These are phyloP conservation scores for Heliconius erato DNA, from an alignment of 2,888 invertebrate genomes.

Conservation along the genomic window DNA sequence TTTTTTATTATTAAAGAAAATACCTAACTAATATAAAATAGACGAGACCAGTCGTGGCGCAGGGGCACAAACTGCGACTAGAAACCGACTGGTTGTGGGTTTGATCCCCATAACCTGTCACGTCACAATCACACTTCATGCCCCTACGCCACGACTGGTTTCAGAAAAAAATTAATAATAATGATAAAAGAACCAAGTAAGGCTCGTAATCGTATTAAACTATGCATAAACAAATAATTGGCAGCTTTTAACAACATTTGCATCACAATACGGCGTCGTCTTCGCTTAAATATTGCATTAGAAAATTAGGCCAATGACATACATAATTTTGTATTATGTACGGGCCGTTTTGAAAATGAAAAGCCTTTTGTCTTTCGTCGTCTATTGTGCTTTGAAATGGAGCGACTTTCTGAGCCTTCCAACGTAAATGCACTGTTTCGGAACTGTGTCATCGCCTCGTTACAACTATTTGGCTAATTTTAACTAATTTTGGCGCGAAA, in stretches of 20 bases:
- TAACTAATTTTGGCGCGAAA: not conserved
- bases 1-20: too few species aligned
- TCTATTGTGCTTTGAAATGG: constrained; percentile 51
- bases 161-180: too few species aligned
- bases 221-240: not conserved
- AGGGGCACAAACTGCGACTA: too few species aligned
- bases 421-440: constrained; percentile 21
- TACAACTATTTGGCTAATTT: constrained; percentile 14
- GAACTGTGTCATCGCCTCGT: constrained; percentile 19
- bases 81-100: too few species aligned
- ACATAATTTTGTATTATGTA: constrained; percentile 51
- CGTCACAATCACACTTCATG: too few species aligned
- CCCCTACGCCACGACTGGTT: too few species aligned
- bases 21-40: too few species aligned
- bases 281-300: constrained; percentile 48
- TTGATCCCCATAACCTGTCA: too few species aligned
- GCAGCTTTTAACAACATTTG: constrained; percentile 38
- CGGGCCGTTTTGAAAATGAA: constrained; percentile 46
- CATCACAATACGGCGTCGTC: constrained; percentile 50
- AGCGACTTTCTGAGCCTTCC: constrained; percentile 35
- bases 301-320: constrained; percentile 53
- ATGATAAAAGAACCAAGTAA: too few species aligned
- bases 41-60: too few species aligned
- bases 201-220: too few species aligned
- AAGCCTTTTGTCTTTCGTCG: constrained; percentile 49